Evolutionary conservation across 2,888 invertebrate genomes (phyloP).

Genomic region (Conops quadrifasciatus): DNA sequence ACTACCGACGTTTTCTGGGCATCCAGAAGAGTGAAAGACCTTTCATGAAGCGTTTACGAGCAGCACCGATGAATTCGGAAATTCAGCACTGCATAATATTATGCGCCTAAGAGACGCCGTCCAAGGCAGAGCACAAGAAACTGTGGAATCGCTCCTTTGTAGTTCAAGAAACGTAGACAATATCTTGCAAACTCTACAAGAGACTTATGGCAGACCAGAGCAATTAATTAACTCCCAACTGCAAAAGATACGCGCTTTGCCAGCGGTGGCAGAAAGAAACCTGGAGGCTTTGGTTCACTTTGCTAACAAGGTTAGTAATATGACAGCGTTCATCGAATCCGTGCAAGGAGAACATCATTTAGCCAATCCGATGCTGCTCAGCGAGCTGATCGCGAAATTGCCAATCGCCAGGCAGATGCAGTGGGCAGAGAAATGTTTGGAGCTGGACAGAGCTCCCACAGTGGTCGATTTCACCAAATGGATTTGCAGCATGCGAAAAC

Average conservation of each 20-base stretch:
- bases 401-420: constrained; percentile 30
- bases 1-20: constrained; percentile 35
- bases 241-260: constrained; percentile 16
- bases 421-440: constrained; percentile 34
- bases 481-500: constrained; percentile 24
- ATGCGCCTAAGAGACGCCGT: constrained; percentile 29
- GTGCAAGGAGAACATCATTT: constrained; percentile 32
- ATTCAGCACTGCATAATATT: constrained; percentile 30
- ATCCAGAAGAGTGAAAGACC: constrained; percentile 37
- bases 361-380: constrained; percentile 32
- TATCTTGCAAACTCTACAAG: constrained; percentile 15
- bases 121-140: constrained; percentile 25
- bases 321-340: constrained; percentile 27
- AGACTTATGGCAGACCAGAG: constrained; percentile 18
- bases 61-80: constrained; percentile 25
- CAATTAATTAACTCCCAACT: constrained; percentile 13
- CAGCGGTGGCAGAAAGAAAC: background rate
- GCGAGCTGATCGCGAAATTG: constrained; percentile 31
- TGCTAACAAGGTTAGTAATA: constrained; percentile 29
- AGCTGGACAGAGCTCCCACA: constrained; percentile 24
- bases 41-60: constrained; percentile 27
- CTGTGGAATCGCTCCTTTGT: constrained; percentile 30
- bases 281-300: constrained; percentile 23
- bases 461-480: constrained; percentile 33
- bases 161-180: constrained; percentile 26